These are phyloP conservation scores for Lithobates pipiens DNA, from an alignment of 2,797 vertebrate genomes.

Conservation along the genomic window DNA sequence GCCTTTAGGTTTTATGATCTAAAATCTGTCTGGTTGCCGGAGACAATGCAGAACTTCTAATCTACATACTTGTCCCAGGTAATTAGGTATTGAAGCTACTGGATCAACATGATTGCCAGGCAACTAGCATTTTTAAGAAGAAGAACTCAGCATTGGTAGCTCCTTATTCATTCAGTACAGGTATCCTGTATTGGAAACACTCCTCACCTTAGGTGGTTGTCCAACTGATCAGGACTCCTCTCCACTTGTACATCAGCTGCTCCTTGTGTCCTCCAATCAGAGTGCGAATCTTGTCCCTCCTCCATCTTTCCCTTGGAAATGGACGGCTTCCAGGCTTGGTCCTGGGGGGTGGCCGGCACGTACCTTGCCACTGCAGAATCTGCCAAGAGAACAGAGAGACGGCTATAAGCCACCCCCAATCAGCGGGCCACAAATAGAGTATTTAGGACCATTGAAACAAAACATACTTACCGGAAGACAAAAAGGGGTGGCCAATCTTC, in stretches of 20 bases:
- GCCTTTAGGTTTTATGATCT: no score
- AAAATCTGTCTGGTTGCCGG: no score
- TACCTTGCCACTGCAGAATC: slow-evolving; percentile 5
- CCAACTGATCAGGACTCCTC: slow-evolving; percentile 21
- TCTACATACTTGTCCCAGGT: no score
- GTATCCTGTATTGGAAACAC: no score
- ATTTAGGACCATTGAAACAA: slow-evolving; percentile 39
- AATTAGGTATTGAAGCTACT: no score
- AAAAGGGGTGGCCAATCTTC: slow-evolving; percentile 33
- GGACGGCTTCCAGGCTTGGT: slow-evolving; percentile 16
- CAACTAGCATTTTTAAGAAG: no score
- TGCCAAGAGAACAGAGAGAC: slow-evolving; percentile 33
- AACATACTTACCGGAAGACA: slow-evolving; percentile 50
- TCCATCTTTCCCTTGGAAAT: slow-evolving; percentile 1
- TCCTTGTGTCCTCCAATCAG: slow-evolving; percentile 47
- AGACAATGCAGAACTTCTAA: no score
- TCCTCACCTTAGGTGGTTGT: slow-evolving; percentile 52
- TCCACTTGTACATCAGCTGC: slow-evolving; percentile 27
- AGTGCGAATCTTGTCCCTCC: neutral
- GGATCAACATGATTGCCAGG: no score
- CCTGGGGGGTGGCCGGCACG: slow-evolving; percentile 10
- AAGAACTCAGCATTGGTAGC: no score
- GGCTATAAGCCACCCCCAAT: slow-evolving; percentile 39
- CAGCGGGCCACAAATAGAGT: slow-evolving; percentile 23
- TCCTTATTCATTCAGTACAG: no score